Evolutionary conservation across 2,113 vertebrate species (phyloP).

Genomic region (Clinocottus analis): DNA sequence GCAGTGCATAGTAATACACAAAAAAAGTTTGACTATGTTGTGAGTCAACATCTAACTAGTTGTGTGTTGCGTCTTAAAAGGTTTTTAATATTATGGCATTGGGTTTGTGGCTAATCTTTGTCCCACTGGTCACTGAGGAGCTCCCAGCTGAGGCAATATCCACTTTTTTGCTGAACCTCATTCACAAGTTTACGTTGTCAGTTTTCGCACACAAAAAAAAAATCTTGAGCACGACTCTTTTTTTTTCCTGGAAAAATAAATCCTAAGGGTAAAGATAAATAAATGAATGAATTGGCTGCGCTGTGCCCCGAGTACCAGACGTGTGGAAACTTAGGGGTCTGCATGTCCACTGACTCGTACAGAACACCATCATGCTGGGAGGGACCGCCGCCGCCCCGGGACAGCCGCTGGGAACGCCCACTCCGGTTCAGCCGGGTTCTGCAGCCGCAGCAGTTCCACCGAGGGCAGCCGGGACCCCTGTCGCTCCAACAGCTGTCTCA

Average conservation of each 20-base stretch:
- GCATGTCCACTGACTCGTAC: slow-evolving; percentile 27
- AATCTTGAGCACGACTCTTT: not conserved
- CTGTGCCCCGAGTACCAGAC: not conserved
- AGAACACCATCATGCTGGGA: slow-evolving; percentile 91
- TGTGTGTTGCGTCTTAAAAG: too few relatives aligned
- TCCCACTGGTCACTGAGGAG: too few relatives aligned
- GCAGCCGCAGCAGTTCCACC: slow-evolving; percentile 79
- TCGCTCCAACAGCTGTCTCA: slow-evolving; percentile 83
- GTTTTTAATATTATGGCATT: too few relatives aligned
- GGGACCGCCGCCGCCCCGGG: slow-evolving; percentile 85
- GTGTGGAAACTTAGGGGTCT: not conserved
- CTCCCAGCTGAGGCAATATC: too few relatives aligned
- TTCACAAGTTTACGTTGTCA: not conserved
- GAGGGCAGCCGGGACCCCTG: slow-evolving; percentile 81
- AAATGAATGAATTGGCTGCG: not conserved
- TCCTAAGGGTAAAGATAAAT: not conserved
- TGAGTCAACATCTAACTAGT: too few relatives aligned
- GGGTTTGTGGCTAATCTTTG: too few relatives aligned
- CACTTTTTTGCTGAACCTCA: slow-evolving; percentile 13
- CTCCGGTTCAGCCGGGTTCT: slow-evolving; percentile 87
- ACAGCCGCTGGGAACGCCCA: slow-evolving; percentile 83
- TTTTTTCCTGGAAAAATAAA: not conserved
- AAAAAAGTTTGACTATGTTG: too few relatives aligned
- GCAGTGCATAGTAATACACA: too few relatives aligned
- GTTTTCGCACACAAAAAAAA: not conserved